Evolutionary conservation across 2,888 invertebrate genomes (phyloP).

Genomic region (Poecilobothrus nobilitatus): DNA sequence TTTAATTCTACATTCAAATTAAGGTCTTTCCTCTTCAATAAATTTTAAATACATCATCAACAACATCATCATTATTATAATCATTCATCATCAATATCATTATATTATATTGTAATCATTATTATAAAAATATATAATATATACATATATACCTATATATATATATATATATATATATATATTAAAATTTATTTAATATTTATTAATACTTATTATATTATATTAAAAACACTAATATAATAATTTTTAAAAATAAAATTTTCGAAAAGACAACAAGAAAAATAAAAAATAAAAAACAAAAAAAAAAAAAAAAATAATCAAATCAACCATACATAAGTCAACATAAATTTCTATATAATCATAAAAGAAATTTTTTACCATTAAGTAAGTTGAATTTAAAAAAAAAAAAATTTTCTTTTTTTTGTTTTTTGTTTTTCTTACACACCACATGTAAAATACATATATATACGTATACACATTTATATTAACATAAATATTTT

Average conservation of each 20-base stretch:
- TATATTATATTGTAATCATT: too few relatives aligned
- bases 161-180: too few relatives aligned
- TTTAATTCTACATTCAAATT: not conserved
- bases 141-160: too few relatives aligned
- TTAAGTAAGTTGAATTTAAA: not conserved
- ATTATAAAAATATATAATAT: too few relatives aligned
- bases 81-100: too few relatives aligned
- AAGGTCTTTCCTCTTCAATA: constrained; percentile 6
- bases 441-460: too few relatives aligned
- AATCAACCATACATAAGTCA: not conserved
- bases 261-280: not conserved
- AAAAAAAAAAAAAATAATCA: not conserved
- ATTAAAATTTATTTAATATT: not conserved
- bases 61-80: not conserved
- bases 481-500: too few relatives aligned
- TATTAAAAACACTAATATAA: not conserved
- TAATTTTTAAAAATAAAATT: not conserved
- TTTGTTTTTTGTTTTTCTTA: too few relatives aligned
- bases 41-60: not conserved
- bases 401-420: too few relatives aligned
- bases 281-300: not conserved
- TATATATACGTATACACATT: too few relatives aligned
- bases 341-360: not conserved
- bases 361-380: not conserved
- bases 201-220: not conserved